A percentile compares a stretch with the other conserved stretches of the same genome.
phyloP scores from a whole-genome alignment of 2,797 vertebrate genomes.

The Ctenopoma multispine region DNA sequence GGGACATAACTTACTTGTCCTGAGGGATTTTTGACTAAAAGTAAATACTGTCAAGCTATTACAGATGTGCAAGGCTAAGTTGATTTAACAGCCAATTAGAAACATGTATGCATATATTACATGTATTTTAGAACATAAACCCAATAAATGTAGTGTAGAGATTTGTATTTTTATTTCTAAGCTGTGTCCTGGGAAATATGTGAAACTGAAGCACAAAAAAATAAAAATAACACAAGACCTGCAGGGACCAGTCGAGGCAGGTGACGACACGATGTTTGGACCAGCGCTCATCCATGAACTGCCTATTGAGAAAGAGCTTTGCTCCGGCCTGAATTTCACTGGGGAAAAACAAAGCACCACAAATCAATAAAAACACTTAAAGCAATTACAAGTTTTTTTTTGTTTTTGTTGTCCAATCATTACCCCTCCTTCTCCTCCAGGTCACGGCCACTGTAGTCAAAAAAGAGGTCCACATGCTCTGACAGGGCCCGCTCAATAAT shows the following conservation, averaged over 20 bases:
- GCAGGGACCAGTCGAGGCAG: slow-evolving; percentile 97
- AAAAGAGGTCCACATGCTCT: slow-evolving; percentile 97
- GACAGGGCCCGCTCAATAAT: slow-evolving; percentile 97
- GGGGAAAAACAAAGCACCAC: slow-evolving; percentile 35
- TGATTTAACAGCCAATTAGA: slow-evolving; percentile 67
- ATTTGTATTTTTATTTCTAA: slow-evolving; percentile 20
- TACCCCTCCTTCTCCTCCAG: slow-evolving; percentile 99
- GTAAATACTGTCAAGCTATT: slow-evolving; percentile 74
- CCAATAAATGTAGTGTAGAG: neutral
- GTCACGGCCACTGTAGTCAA: slow-evolving; percentile 98
- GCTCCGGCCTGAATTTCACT: slow-evolving; percentile 98
- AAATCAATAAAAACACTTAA: slow-evolving; percentile 61
- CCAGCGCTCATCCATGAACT: slow-evolving; percentile 97
- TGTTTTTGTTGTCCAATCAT: slow-evolving; percentile 19
- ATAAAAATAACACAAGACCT: slow-evolving; percentile 81
- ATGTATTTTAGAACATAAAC: slow-evolving; percentile 12
- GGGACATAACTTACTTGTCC: slow-evolving; percentile 75
- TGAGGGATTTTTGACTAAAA: slow-evolving; percentile 68
- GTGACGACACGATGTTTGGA: slow-evolving; percentile 98
- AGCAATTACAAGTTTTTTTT: slow-evolving; percentile 32
- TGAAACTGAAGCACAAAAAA: neutral
- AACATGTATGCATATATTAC: slow-evolving; percentile 21
- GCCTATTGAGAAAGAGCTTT: slow-evolving; percentile 94
- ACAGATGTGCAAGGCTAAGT: slow-evolving; percentile 42
- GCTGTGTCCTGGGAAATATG: neutral